Percentiles rank a stretch among this genome's conserved stretches.
These are phyloP conservation scores for Anseranas semipalmata DNA, from an alignment of 2,113 vertebrate genomes.

Conservation along the genomic window DNA sequence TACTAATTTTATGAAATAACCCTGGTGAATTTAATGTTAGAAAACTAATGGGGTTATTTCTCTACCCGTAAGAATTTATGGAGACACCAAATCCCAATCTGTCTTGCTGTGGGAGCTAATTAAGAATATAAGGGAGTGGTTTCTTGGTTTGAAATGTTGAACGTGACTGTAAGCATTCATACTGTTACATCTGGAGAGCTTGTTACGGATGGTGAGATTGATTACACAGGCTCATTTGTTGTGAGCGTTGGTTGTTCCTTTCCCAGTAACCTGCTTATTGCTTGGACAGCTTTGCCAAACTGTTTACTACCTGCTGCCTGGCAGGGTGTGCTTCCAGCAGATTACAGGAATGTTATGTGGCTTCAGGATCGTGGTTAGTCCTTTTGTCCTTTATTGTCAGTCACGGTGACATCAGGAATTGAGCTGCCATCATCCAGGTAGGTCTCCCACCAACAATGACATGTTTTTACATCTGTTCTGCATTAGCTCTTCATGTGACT, in stretches of 20 bases:
- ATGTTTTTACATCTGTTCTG: not conserved
- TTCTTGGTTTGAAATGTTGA: not conserved
- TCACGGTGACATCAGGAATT: not conserved
- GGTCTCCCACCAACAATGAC: not conserved
- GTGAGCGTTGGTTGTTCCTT: not conserved
- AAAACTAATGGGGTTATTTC: constrained; percentile 13
- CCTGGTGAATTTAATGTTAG: not conserved
- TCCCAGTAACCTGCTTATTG: not conserved
- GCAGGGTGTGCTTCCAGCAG: not conserved
- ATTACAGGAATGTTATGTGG: not conserved
- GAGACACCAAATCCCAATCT: not conserved
- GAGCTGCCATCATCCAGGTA: not conserved
- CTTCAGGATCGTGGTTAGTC: not conserved
- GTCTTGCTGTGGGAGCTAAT: not conserved
- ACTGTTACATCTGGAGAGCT: not conserved
- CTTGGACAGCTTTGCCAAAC: not conserved
- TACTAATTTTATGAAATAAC: constrained; percentile 7
- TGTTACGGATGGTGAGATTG: not conserved
- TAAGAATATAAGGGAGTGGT: not conserved
- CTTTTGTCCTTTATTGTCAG: not conserved
- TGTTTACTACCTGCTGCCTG: not conserved
- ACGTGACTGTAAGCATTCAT: not conserved
- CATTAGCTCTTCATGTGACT: not conserved
- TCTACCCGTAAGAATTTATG: not conserved
- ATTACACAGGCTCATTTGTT: not conserved